Evolutionary conservation across 2,797 vertebrate species (phyloP), one percentile per base, ranked within the genome.

Genomic region (Bucorvus abyssinicus): DNA sequence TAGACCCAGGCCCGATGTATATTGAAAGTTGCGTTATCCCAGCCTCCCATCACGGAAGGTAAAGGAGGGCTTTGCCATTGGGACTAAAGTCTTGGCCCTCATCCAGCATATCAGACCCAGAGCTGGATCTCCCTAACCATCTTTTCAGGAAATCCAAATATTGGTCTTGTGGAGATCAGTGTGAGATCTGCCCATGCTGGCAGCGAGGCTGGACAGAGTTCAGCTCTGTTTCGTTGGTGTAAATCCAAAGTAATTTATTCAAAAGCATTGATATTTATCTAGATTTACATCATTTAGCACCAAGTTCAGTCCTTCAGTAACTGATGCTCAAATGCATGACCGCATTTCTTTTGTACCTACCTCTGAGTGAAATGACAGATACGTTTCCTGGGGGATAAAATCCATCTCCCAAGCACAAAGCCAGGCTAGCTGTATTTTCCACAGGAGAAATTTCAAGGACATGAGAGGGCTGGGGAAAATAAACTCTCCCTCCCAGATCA

Each of bases 281-380:
- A 93, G 94, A 96, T 96, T 96, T 96, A 93, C 94, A 91, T 94
- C 85, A 64, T 94, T 91, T 82, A 90, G 80, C 60, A 60, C 83
- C 60, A 60, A 87, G 84, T 95, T 96, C 1, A 2, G 40, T 88
- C 90, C 87, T 91, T 88, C 3, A 0, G 87, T 96, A 96, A 96
- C 68, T 7, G 94, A 76, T 90, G 81, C 83, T 91, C 93, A 90
- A 74, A 76, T 64, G 83, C 83, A 79, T 84, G 91, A 61, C 83
- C 77, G 90, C 85, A 92, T 95, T 94, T 97, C 74, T 96, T 96
- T 90, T 50, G 70, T 87, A 76, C 80, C 76, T 84, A 40, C 94
- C 89, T 96, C 89, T 67, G 69, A 97, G 93, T 94, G 73, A 95
- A 96, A 97, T 96, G 95, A 95, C 91, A 94, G 95, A 94, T 94